These are phyloP conservation scores for Glandiceps talaboti DNA, from an alignment of 53 echinoderm and acorn worm genomes.

Conservation along the genomic window DNA sequence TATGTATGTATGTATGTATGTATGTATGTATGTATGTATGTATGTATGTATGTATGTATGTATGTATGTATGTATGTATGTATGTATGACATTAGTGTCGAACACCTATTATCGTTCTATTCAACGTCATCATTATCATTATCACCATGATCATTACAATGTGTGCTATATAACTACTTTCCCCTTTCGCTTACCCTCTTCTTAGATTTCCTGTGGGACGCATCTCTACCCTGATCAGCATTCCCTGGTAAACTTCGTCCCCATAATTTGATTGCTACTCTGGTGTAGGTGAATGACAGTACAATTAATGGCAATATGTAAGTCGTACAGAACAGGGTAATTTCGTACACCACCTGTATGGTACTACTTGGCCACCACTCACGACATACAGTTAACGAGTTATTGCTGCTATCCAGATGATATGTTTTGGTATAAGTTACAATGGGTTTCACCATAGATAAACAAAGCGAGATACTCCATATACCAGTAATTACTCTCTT, in stretches of 20 bases:
- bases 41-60: no score
- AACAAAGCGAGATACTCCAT: not conserved
- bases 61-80: no score
- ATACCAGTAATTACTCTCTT: not conserved
- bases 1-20: no score
- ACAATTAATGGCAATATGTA: slow-evolving; percentile 51
- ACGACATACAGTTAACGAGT: slow-evolving; percentile 26
- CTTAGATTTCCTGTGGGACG: slow-evolving; percentile 59
- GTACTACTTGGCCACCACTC: slow-evolving; percentile 50
- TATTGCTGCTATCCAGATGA: not conserved
- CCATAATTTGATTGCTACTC: slow-evolving; percentile 71
- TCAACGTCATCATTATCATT: no score
- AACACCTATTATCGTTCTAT: no score
- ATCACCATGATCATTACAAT: no score
- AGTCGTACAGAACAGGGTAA: slow-evolving; percentile 34
- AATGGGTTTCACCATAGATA: not conserved
- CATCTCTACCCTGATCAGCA: slow-evolving; percentile 69
- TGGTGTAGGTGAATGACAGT: slow-evolving; percentile 72
- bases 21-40: no score
- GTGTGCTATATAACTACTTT: no score
- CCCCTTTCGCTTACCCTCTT: slow-evolving; percentile 42
- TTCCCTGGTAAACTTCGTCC: slow-evolving; percentile 80
- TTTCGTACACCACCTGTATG: slow-evolving; percentile 50
- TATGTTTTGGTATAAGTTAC: not conserved
- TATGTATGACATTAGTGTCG: no score